Base-by-base conservation (phyloP, 2,797 vertebrate species). In the Acrocephalus scirpaceus region DNA sequence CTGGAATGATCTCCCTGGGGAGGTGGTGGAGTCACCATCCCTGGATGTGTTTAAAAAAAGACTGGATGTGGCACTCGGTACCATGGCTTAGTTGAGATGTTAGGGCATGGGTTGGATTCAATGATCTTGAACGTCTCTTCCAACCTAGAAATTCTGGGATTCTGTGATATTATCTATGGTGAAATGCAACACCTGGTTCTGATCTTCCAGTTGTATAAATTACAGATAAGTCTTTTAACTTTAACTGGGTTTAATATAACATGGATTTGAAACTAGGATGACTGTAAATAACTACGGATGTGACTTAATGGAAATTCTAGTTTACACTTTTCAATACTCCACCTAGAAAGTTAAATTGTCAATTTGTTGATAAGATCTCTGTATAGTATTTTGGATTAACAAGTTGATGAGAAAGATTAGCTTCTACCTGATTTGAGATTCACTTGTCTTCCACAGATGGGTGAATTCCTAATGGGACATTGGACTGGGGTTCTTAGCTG, bases 1-100 rank as follows among this genome's bases (percentile, higher is more conserved):
- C 11, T 44, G 48, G 48, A 64, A 53, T 30, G 1, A 7, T 29
- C 38, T 77, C 16, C 32, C 20, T 0, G 0, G 38, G 25, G 9
- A 77, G 19, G 16, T 64, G 48, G 2, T 53, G 16, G 11, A 53
- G 19, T 44, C 58, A 53, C 30, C 30, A 29, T 23, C 15, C 38
- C 19, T 62, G 25, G 25, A 29, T 18, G 19, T 36, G 20, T 65
- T 64, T 30, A 30, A 19, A 12, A 14, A 30, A 30, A 54, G 40
- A 34, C 2, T 44, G 60, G 48, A 36, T 45, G 48, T 30, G 38
- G 25, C 20, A 64, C 16, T 30, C 0, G 1, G 15, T 34, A 32
- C 48, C 26, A 25, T 54, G 40, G 32, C 44, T 25, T 44, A 30
- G 26, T 25, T 54, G 16, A 54, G 32, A 20, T 25, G 32, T 36